Evolutionary conservation across 2,797 vertebrate genomes (phyloP).

Genomic region (Tragelaphus eurycerus): DNA sequence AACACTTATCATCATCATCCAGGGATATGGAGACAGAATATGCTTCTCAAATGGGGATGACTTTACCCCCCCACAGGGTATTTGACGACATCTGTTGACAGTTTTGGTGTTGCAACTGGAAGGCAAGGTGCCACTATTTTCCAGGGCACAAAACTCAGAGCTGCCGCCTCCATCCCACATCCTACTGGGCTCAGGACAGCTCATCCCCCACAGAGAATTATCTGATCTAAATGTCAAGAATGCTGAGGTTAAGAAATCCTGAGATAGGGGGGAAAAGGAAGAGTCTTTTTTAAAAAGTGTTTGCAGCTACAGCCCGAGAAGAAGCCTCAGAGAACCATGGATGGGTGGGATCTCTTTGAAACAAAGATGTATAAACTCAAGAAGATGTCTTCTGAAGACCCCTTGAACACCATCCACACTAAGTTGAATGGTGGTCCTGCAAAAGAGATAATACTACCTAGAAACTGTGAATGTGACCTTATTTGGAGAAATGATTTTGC

Average conservation of each 20-base stretch:
- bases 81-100: background rate
- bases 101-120: too few species aligned
- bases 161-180: background rate
- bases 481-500: background rate
- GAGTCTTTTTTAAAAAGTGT: accelerated
- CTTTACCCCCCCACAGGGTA: background rate
- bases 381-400: background rate
- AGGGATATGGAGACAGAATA: background rate
- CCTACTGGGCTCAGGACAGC: background rate
- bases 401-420: accelerated
- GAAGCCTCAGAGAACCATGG: background rate
- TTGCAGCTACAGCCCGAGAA: background rate
- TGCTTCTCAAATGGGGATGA: too few species aligned
- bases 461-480: background rate
- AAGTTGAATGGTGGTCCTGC: background rate
- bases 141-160: background rate
- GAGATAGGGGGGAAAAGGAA: background rate
- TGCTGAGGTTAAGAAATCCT: background rate
- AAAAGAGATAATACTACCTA: background rate
- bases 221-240: background rate
- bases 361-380: background rate
- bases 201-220: too few species aligned
- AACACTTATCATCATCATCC: background rate
- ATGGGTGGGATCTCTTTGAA: background rate
- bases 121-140: accelerated